Conservation (phyloP, 2,797 vertebrate species). For the Buphagus erythrorhynchus region DNA sequence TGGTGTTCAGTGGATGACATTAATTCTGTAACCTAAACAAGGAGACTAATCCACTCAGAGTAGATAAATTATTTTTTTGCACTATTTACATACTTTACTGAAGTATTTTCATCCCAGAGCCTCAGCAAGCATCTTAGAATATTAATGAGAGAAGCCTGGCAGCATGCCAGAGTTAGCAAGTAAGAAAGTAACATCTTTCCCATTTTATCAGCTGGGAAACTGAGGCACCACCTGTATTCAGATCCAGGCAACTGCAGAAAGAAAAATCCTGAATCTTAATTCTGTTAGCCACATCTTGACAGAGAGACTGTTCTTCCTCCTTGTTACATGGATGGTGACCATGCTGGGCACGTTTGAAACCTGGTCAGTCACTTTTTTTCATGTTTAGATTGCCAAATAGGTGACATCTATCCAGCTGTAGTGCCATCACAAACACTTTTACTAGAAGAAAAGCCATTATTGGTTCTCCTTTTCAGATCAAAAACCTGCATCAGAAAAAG, state of each 20-base stretch:
- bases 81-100: constrained; percentile 53
- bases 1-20: background rate
- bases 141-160: constrained; percentile 22
- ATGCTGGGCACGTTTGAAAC: background rate
- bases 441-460: background rate
- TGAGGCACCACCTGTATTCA: background rate
- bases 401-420: background rate
- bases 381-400: background rate
- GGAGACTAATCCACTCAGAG: constrained; percentile 14
- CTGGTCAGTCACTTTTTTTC: background rate
- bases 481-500: background rate
- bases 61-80: constrained; percentile 26
- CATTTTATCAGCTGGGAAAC: background rate
- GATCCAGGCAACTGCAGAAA: background rate
- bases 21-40: constrained; percentile 43
- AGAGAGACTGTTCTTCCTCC: background rate
- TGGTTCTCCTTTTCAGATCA: background rate
- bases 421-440: background rate
- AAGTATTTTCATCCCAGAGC: constrained; percentile 46
- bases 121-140: constrained; percentile 10
- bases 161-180: background rate
- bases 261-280: background rate
- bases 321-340: background rate
- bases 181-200: background rate
- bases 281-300: background rate